Percentiles rank a stretch among this genome's conserved stretches.
phyloP scores from a whole-genome alignment of 2,888 invertebrate genomes.

The Lumbricus terrestris region DNA sequence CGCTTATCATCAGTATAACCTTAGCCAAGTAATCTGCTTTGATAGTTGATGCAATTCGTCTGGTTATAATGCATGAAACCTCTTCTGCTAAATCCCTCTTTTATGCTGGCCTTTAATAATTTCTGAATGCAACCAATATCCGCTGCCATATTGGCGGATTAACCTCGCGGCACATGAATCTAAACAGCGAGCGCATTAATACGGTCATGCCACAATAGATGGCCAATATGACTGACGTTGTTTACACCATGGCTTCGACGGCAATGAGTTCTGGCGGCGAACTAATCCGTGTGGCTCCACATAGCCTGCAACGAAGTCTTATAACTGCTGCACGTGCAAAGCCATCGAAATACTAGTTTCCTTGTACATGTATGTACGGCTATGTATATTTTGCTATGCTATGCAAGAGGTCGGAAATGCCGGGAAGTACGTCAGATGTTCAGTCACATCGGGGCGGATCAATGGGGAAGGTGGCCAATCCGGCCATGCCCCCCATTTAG shows the following conservation, averaged over 20 bases:
- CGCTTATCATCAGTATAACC: neutral
- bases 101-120: neutral
- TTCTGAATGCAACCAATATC: too few species aligned
- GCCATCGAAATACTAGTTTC: neutral
- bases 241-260: too few species aligned
- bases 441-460: neutral
- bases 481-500: too few species aligned
- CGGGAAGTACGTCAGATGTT: neutral
- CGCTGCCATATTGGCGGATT: neutral
- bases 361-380: too few species aligned
- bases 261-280: neutral
- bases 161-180: neutral
- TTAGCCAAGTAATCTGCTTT: neutral
- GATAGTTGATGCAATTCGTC: neutral
- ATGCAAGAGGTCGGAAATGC: neutral
- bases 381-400: neutral
- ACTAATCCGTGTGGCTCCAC: neutral
- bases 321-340: neutral
- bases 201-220: neutral
- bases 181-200: neutral
- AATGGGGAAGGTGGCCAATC: too few species aligned
- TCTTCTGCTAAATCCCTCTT: neutral
- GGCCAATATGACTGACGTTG: too few species aligned
- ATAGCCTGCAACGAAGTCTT: neutral
- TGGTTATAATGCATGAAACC: too few species aligned